These are phyloP conservation scores for Ctenosaura bakeri DNA, from an alignment of 2,797 vertebrate genomes.

Conservation along the genomic window DNA sequence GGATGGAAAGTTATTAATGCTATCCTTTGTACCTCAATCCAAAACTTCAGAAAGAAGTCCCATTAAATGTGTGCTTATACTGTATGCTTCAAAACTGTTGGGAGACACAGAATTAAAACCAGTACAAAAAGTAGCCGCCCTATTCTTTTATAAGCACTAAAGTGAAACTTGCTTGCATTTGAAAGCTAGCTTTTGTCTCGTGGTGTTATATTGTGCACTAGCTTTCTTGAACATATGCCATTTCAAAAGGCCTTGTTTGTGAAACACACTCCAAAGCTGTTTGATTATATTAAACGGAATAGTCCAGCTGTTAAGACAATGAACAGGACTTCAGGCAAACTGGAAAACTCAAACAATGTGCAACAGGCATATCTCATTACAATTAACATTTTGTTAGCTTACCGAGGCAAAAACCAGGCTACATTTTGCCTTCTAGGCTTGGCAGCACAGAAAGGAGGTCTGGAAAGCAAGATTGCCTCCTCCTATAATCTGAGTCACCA, in stretches of 20 bases:
- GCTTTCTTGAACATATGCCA: neutral
- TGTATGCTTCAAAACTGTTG: neutral
- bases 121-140: neutral
- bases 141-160: neutral
- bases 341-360: slow-evolving; percentile 56
- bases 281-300: slow-evolving; percentile 45
- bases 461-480: neutral
- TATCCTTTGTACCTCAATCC: neutral
- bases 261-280: slow-evolving; percentile 36
- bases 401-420: neutral
- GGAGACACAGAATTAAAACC: neutral
- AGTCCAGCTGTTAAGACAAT: slow-evolving; percentile 30
- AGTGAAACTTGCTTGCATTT: neutral
- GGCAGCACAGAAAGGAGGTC: neutral
- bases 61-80: neutral
- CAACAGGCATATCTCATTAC: slow-evolving; percentile 50
- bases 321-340: slow-evolving; percentile 56
- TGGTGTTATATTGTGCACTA: slow-evolving; percentile 25
- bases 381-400: slow-evolving; percentile 65
- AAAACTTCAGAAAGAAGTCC: rapidly evolving
- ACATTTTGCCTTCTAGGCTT: neutral
- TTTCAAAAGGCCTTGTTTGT: slow-evolving; percentile 48
- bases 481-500: neutral
- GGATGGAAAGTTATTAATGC: neutral
- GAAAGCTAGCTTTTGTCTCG: neutral